Evolutionary conservation across 2,113 vertebrate species (phyloP).

Genomic region (Indri indri): DNA sequence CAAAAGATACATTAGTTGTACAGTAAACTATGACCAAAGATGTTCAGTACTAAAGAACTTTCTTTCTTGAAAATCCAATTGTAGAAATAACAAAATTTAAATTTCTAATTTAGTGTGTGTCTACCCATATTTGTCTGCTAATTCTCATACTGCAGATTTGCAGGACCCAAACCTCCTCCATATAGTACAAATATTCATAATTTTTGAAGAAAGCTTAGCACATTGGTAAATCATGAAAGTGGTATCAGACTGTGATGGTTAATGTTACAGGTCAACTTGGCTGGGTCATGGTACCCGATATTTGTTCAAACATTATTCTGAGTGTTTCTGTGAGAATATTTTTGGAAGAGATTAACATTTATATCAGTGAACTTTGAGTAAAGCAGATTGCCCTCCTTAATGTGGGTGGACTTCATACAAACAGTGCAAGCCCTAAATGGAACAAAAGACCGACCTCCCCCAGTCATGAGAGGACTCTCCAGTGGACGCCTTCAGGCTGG

Average conservation of each 20-base stretch:
- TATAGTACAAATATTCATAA: neutral
- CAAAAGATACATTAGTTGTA: neutral
- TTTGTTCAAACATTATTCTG: neutral
- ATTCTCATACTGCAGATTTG: neutral
- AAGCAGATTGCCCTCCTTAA: neutral
- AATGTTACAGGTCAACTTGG: too few relatives aligned
- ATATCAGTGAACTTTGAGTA: too few relatives aligned
- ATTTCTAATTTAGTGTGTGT: neutral
- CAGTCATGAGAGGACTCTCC: neutral
- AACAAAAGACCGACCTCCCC: neutral
- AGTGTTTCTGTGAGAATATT: neutral
- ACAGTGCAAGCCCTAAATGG: neutral
- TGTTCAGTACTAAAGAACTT: neutral
- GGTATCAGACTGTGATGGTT: too few relatives aligned
- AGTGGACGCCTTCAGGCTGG: too few relatives aligned
- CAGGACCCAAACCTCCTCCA: too few relatives aligned
- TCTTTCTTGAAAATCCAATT: neutral
- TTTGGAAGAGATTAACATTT: neutral
- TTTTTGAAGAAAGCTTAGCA: neutral
- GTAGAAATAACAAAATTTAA: neutral
- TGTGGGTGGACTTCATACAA: neutral
- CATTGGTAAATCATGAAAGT: neutral
- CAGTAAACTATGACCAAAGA: neutral
- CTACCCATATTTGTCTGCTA: neutral
- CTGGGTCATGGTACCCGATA: too few relatives aligned